A percentile compares a stretch with the other conserved stretches of the same genome.
Evolutionary conservation across 1,140 invertebrate species (phyloP).

Genomic region (Drosophila tani): DNA sequence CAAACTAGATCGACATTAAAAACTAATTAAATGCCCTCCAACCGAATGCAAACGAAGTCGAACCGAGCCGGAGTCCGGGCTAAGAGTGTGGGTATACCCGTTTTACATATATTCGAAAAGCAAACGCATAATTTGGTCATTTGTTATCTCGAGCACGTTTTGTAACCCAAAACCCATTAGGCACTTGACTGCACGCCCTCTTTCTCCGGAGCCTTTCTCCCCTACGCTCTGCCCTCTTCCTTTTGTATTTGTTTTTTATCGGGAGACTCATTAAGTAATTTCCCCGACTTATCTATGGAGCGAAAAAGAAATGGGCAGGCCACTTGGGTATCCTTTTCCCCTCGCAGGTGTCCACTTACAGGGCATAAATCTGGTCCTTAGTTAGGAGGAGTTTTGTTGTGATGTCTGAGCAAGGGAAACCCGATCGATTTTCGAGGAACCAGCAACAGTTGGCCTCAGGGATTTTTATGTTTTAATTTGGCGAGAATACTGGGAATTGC

Average conservation of each 20-base stretch:
- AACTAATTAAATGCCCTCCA: conserved; percentile 78
- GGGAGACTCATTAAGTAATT: conserved; percentile 78
- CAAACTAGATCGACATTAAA: conserved; percentile 80
- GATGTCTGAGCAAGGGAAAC: conserved; percentile 53
- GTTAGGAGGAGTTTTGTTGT: conserved; percentile 74
- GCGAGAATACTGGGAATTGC: conserved; percentile 54
- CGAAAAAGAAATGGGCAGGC: conserved; percentile 26
- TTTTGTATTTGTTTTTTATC: conserved; percentile 63
- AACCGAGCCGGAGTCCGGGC: neutral
- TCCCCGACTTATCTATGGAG: conserved; percentile 64
- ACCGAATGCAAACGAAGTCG: conserved; percentile 45
- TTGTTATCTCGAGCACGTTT: conserved; percentile 76
- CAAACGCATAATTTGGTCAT: conserved; percentile 74
- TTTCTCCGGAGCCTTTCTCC: conserved; percentile 34
- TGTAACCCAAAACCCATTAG: conserved; percentile 82
- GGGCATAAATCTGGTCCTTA: conserved; percentile 39
- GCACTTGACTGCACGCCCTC: conserved; percentile 60
- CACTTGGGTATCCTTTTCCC: conserved; percentile 58
- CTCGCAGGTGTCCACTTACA: conserved; percentile 76
- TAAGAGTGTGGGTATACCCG: conserved; percentile 34
- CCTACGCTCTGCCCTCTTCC: conserved; percentile 8
- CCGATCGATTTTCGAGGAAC: conserved; percentile 60
- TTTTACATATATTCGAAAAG: conserved; percentile 53
- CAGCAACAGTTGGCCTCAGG: conserved; percentile 57
- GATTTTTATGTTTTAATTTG: conserved; percentile 56